Conservation (phyloP, 2,797 vertebrate species). For the Gallinago solitaria region DNA sequence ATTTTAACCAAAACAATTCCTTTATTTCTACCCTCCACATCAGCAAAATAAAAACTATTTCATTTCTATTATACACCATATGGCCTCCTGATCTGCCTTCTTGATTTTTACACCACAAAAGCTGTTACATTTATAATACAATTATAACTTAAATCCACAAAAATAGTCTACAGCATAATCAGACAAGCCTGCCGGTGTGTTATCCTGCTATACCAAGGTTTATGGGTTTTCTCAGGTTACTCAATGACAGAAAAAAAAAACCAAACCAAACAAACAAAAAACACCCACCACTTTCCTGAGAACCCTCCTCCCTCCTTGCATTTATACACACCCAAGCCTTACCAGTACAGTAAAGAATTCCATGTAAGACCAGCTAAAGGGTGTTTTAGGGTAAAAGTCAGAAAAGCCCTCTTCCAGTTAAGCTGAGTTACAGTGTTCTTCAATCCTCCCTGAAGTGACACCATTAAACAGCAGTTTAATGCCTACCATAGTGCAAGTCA, state of each 20-base stretch:
- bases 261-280: neutral
- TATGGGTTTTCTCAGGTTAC: conserved; percentile 12
- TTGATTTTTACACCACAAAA: conserved; percentile 42
- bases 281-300: neutral
- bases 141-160: conserved; percentile 24
- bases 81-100: conserved; percentile 6
- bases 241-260: neutral
- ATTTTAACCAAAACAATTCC: conserved; percentile 41
- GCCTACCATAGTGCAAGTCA: neutral
- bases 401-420: neutral
- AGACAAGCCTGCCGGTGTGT: neutral
- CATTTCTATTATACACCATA: conserved; percentile 7
- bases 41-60: conserved; percentile 39
- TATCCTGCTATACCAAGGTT: conserved; percentile 12
- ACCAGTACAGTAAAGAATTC: neutral
- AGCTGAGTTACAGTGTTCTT: neutral
- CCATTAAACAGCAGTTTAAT: neutral
- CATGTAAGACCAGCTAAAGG: neutral
- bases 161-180: neutral
- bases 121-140: conserved; percentile 23
- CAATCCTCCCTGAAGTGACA: neutral
- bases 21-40: conserved; percentile 10
- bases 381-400: neutral
- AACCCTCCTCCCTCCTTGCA: neutral
- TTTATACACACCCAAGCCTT: neutral